Conservation (phyloP, 2,797 vertebrate species). For the Manis javanica region DNA sequence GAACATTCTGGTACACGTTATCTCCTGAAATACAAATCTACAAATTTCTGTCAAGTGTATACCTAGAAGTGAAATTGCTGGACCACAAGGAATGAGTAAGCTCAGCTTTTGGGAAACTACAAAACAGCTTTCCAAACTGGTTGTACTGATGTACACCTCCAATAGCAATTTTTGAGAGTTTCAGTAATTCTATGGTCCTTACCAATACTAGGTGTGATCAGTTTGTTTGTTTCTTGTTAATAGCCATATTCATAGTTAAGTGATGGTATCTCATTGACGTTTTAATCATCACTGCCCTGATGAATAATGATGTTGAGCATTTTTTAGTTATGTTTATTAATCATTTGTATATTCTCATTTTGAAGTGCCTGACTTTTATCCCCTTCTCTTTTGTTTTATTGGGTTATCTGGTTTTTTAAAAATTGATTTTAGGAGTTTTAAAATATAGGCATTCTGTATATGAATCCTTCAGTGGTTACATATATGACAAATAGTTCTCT, state of each 20-base stretch:
- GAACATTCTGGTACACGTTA: neutral
- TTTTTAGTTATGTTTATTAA: neutral
- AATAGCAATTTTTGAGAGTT: neutral
- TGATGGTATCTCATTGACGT: neutral
- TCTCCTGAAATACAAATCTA: neutral
- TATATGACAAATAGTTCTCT: neutral
- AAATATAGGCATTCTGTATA: neutral
- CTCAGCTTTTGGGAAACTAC: neutral
- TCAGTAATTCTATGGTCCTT: neutral
- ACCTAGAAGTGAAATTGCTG: neutral
- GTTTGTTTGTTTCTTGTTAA: neutral
- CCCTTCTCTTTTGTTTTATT: neutral
- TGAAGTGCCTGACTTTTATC: neutral
- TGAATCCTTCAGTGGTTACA: neutral
- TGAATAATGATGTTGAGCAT: neutral
- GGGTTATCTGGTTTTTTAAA: neutral
- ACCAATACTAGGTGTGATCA: neutral
- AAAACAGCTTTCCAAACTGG: neutral
- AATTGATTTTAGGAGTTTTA: neutral
- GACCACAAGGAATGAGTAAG: neutral
- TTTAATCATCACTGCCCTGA: neutral
- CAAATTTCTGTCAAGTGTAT: neutral
- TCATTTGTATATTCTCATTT: slow-evolving; percentile 1
- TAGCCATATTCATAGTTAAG: neutral
- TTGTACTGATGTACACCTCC: neutral